phyloP scores from a whole-genome alignment of 37 sponge, comb jelly and placozoan genomes.

The Agelas oroides region DNA sequence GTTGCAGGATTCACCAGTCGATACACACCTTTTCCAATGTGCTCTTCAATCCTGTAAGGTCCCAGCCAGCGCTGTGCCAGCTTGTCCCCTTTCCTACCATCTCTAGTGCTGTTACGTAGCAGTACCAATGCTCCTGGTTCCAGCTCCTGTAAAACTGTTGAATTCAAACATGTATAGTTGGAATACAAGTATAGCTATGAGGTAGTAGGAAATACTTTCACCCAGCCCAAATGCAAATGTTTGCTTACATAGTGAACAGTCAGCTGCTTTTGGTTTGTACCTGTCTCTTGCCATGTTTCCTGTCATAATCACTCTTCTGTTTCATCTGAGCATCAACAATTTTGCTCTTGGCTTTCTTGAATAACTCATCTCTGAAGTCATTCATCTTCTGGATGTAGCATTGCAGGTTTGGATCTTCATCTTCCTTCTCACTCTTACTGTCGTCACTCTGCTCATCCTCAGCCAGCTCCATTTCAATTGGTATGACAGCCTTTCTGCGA shows the following conservation, averaged over 20 bases:
- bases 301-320: slow-evolving; percentile 25
- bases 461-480: too few species aligned
- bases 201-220: too few species aligned
- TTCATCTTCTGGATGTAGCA: neutral
- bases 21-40: slow-evolving; percentile 19
- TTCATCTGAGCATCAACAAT: slow-evolving; percentile 12
- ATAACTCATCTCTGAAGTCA: neutral
- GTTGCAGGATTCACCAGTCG: neutral
- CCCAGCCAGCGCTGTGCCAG: slow-evolving; percentile 21
- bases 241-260: too few species aligned
- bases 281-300: slow-evolving; percentile 10
- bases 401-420: neutral
- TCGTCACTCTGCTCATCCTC: too few species aligned
- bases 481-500: too few species aligned
- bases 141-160: neutral
- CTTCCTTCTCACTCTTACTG: too few species aligned
- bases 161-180: too few species aligned
- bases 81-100: slow-evolving; percentile 3
- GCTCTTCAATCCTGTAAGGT: slow-evolving; percentile 16
- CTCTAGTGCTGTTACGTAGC: neutral
- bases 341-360: neutral
- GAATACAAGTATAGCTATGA: too few species aligned
- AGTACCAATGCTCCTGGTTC: slow-evolving; percentile 10
- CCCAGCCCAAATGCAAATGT: too few species aligned
- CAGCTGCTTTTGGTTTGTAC: too few species aligned